These are phyloP conservation scores for Manis crassicaudata DNA, from an alignment of 2,797 vertebrate genomes.

Conservation along the genomic window DNA sequence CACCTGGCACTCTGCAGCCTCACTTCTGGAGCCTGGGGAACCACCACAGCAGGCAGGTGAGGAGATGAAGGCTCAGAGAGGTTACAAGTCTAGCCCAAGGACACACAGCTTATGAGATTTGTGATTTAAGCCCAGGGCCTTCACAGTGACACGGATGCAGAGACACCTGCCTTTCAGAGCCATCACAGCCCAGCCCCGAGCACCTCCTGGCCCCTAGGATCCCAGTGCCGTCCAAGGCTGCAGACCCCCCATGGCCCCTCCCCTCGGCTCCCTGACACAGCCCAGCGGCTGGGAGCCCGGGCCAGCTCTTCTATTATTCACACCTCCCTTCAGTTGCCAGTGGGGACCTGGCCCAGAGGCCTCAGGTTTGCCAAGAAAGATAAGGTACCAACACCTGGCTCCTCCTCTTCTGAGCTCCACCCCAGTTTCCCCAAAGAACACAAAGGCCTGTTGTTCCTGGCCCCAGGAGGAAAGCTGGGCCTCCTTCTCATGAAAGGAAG, in stretches of 20 bases:
- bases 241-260: accelerated
- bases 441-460: slow-evolving; percentile 64
- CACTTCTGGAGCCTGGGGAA: neutral
- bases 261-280: neutral
- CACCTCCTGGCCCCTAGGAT: neutral
- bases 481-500: slow-evolving; percentile 75
- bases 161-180: accelerated
- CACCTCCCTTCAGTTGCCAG: slow-evolving; percentile 25
- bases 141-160: accelerated
- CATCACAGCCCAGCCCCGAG: accelerated
- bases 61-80: neutral
- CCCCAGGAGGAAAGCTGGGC: slow-evolving; percentile 63
- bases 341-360: slow-evolving; percentile 12
- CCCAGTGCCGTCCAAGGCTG: accelerated
- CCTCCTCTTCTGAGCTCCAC: neutral
- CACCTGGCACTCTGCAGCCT: neutral
- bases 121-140: neutral
- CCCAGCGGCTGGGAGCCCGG: neutral
- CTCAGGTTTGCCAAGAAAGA: slow-evolving; percentile 65
- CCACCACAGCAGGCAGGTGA: neutral
- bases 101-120: neutral
- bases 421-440: neutral
- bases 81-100: neutral
- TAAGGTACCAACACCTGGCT: slow-evolving; percentile 44
- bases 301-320: slow-evolving; percentile 68